phyloP scores from a whole-genome alignment of 2,888 invertebrate genomes.

The Argyresthia goedartella region DNA sequence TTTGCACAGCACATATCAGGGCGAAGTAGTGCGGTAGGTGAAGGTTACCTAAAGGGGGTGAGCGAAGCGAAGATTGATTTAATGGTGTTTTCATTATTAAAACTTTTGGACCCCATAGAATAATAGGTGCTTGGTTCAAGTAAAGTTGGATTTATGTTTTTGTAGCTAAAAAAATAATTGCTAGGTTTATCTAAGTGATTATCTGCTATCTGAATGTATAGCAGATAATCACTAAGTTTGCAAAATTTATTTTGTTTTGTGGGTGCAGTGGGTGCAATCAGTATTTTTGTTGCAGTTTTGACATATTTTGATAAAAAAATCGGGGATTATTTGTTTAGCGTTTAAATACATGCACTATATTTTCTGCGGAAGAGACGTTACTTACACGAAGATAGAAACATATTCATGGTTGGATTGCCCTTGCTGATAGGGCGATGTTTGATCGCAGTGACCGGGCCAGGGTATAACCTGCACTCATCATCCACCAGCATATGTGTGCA shows the following conservation, averaged over 20 bases:
- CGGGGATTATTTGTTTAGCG: no score
- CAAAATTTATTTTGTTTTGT: neutral
- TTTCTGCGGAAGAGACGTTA: conserved; percentile 9
- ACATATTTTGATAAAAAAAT: neutral
- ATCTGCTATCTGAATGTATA: neutral
- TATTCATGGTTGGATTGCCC: conserved; percentile 71
- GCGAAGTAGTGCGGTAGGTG: no score
- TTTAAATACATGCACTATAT: no score
- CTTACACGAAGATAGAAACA: conserved; percentile 71
- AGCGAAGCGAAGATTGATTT: no score
- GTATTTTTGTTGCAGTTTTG: neutral
- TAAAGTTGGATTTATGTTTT: no score
- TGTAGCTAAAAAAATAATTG: neutral
- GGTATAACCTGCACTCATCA: conserved; percentile 61
- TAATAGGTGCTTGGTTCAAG: no score
- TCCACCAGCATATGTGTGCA: conserved; percentile 63
- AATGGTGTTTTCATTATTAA: no score
- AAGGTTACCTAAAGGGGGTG: no score
- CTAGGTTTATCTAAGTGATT: neutral
- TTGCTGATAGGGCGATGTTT: conserved; percentile 72
- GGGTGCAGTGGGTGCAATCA: neutral
- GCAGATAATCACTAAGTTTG: neutral
- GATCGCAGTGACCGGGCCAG: conserved; percentile 71
- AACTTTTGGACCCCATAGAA: no score
- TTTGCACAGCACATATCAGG: no score